phyloP scores from a whole-genome alignment of 2,113 vertebrate species.

The Pyxicephalus adspersus region DNA sequence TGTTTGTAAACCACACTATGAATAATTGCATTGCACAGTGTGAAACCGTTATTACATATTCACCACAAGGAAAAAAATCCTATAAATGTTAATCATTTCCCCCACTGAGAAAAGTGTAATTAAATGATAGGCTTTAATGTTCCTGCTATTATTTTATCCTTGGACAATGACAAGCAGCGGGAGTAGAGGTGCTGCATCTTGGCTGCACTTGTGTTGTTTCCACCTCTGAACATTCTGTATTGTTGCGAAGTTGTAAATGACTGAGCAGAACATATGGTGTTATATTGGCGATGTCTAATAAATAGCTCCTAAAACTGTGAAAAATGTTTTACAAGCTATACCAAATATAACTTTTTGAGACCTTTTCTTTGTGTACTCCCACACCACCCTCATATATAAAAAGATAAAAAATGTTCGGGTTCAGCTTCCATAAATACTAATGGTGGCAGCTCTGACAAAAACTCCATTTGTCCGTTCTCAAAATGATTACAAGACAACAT shows the following conservation, averaged over 20 bases:
- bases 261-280: not conserved
- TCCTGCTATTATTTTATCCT: conserved; percentile 43
- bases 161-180: conserved; percentile 48
- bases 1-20: conserved; percentile 58
- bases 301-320: conserved; percentile 9
- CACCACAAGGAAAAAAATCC: conserved; percentile 58
- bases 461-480: too few species aligned
- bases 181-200: conserved; percentile 16
- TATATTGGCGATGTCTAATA: conserved; percentile 8
- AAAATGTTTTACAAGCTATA: conserved; percentile 22
- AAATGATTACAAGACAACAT: too few species aligned
- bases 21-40: conserved; percentile 56
- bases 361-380: not conserved
- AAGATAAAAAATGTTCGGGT: not conserved
- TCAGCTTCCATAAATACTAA: too few species aligned
- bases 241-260: not conserved
- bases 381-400: not conserved
- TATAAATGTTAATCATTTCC: conserved; percentile 64
- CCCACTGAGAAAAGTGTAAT: conserved; percentile 61
- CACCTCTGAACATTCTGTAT: not conserved
- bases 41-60: conserved; percentile 57
- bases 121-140: conserved; percentile 64
- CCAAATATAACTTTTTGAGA: not conserved
- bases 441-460: too few species aligned
- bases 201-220: not conserved